Base-by-base conservation (phyloP, 2,113 vertebrate species). In the Odobenus rosmarus region DNA sequence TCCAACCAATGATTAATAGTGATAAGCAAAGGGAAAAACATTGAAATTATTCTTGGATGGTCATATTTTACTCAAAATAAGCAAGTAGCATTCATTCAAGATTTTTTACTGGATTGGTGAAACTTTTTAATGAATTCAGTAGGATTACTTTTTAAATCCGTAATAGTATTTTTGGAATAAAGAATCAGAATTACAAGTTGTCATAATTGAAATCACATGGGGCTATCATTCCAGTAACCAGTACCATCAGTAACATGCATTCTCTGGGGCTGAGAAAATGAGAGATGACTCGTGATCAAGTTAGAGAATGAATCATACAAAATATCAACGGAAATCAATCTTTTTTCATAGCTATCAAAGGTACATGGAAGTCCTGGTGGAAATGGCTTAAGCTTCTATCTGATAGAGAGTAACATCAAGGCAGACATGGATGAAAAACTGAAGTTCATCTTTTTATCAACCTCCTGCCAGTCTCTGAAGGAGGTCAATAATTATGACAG, bases 1-100 rank as follows among this genome's bases (percentile, higher is more conserved):
- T 98, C 93, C 90, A 96, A 94, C 95, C 93, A 97, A 90, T 95
- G 71, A 94, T 96, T 92, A 82, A 77, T 95, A 98, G 83, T 96
- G 97, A 97, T 95, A 96, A 97, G 77, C 92, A 96, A 84, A 87
- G 88, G 76, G 79, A 84, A 72, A 93, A 90, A 93, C 81, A 92
- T 57, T 81, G 46, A 71, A 81, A 95, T 96, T 95, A n/a, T 85
- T 95, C 74, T 82, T 79, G 84, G 64, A 94, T 62, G 31, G 61
- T 97, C 86, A 57, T 90, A 96, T 95, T 96, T 96, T 93, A 81
- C 76, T 94, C 71, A 90, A 93, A 96, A 82, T 95, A 95, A 95
- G 57, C 69, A 97, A 93, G 72, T 85, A 93, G 14, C 24, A 14
- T 90, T 95, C 80, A 90, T 86, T 96, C 81, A 74, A 90, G 77